phyloP scores from a whole-genome alignment of 2,797 vertebrate genomes.

The Knipowitschia caucasica region DNA sequence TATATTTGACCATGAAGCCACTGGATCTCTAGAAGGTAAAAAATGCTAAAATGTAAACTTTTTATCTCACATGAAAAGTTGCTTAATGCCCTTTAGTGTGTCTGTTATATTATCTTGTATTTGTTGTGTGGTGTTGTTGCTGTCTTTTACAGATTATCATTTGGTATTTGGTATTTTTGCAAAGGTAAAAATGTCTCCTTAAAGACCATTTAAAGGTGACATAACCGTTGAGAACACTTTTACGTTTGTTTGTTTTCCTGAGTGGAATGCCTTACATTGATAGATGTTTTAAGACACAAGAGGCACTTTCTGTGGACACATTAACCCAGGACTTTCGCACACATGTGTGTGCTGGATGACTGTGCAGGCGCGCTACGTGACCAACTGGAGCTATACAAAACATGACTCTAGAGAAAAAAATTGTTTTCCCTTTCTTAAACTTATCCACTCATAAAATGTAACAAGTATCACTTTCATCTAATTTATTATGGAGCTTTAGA shows the following conservation, averaged over 20 bases:
- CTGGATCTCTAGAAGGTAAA: too few species aligned
- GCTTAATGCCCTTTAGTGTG: too few species aligned
- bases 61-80: too few species aligned
- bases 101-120: too few species aligned
- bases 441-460: neutral
- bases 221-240: neutral
- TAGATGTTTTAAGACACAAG: constrained; percentile 16
- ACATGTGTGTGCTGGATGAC: constrained; percentile 22
- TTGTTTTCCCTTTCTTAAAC: too few species aligned
- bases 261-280: constrained; percentile 41
- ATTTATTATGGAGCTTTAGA: too few species aligned
- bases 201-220: neutral
- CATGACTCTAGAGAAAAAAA: neutral
- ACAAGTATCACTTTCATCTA: neutral
- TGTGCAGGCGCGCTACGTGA: neutral
- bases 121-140: too few species aligned
- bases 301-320: constrained; percentile 29
- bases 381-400: neutral
- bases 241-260: constrained; percentile 1
- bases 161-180: neutral
- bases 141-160: neutral
- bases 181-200: neutral
- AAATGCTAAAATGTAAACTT: too few species aligned
- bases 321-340: constrained; percentile 42
- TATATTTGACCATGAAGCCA: too few species aligned